Evolutionary conservation across 1,140 invertebrate species (phyloP).

Genomic region (Zaprionus davidi): DNA sequence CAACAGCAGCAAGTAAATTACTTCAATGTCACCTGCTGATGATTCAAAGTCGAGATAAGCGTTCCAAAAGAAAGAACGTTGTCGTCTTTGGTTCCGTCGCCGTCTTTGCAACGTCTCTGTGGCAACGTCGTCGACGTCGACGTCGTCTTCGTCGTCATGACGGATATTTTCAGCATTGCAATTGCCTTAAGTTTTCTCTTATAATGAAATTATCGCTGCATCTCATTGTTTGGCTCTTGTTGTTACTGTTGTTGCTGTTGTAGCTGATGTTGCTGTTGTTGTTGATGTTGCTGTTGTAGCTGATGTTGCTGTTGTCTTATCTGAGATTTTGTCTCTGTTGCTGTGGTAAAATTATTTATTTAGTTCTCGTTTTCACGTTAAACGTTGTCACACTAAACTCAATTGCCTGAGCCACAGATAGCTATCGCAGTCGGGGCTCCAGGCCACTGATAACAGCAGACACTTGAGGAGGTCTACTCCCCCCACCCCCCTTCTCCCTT

Average conservation of each 20-base stretch:
- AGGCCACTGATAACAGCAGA: conserved; percentile 53
- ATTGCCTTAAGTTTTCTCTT: conserved; percentile 75
- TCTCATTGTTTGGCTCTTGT: conserved; percentile 67
- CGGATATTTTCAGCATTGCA: conserved; percentile 51
- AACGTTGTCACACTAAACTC: conserved; percentile 81
- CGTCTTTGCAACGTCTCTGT: conserved; percentile 31
- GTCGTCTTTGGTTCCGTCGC: conserved; percentile 47
- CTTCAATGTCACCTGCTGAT: conserved; percentile 81
- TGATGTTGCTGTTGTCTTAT: conserved; percentile 25
- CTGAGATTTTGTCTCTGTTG: conserved; percentile 47
- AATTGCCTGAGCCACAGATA: conserved; percentile 58
- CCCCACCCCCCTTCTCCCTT: not conserved
- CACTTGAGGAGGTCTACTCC: conserved; percentile 29
- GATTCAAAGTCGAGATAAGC: conserved; percentile 77
- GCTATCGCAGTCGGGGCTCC: conserved; percentile 32
- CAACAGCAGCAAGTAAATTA: conserved; percentile 78
- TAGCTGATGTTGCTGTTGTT: conserved; percentile 14
- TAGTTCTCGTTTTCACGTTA: conserved; percentile 81
- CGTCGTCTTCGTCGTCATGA: conserved; percentile 38
- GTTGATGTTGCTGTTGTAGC: conserved; percentile 12
- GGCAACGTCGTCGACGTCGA: conserved; percentile 29
- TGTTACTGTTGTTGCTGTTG: conserved; percentile 10
- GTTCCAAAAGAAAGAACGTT: conserved; percentile 66
- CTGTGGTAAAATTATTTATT: conserved; percentile 76
- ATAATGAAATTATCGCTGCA: conserved; percentile 80